A percentile compares a stretch with the other conserved stretches of the same genome.
Evolutionary conservation across 2,113 vertebrate species (phyloP).

Genomic region (Hipposideros armiger): DNA sequence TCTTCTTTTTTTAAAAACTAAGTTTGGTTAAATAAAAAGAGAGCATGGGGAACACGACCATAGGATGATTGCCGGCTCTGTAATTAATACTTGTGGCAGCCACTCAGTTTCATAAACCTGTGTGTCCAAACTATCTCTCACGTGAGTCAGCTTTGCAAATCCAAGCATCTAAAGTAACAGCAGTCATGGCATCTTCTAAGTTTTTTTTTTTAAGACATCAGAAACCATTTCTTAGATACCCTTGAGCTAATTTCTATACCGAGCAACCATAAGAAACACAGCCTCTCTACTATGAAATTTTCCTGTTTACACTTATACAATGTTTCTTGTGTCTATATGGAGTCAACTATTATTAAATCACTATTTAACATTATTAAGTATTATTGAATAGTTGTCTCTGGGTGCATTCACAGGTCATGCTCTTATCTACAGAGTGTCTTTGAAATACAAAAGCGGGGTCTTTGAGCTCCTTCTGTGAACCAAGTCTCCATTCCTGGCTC

Average conservation of each 20-base stretch:
- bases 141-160: neutral
- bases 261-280: neutral
- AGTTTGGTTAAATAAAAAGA: neutral
- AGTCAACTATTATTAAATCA: neutral
- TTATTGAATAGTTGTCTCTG: neutral
- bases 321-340: slow-evolving; percentile 22
- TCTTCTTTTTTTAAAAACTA: neutral
- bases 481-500: neutral
- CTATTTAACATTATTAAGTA: neutral
- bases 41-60: neutral
- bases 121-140: neutral
- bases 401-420: neutral
- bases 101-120: neutral
- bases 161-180: neutral
- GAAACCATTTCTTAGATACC: neutral
- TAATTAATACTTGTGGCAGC: neutral
- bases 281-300: neutral
- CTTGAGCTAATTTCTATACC: neutral
- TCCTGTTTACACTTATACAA: slow-evolving; percentile 5
- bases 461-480: neutral
- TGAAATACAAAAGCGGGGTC: neutral
- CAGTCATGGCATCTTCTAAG: neutral
- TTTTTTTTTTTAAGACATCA: neutral
- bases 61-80: neutral
- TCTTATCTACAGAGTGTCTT: neutral